phyloP scores from a whole-genome alignment of 2,888 invertebrate species.

The Caenorhabditis sp. region DNA sequence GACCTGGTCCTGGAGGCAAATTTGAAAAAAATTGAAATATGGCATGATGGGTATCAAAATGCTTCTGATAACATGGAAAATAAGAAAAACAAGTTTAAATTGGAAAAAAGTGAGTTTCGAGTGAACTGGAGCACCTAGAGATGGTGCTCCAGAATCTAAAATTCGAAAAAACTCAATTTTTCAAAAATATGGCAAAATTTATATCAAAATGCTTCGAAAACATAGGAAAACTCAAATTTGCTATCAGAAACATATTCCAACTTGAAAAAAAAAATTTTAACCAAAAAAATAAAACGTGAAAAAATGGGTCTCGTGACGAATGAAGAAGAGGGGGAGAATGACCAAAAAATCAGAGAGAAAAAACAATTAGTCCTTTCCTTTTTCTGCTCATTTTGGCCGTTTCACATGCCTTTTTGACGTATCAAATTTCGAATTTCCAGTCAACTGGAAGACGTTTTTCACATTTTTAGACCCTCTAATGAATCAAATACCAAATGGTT shows the following conservation, averaged over 20 bases:
- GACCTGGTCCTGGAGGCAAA: too few relatives aligned
- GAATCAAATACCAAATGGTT: slow-evolving; percentile 44
- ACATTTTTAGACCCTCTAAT: slow-evolving; percentile 25
- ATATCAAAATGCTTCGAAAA: too few relatives aligned
- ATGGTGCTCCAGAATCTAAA: neutral
- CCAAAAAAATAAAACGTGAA: neutral
- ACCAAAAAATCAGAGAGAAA: slow-evolving; percentile 9
- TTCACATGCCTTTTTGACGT: slow-evolving; percentile 30
- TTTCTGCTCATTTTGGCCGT: too few relatives aligned
- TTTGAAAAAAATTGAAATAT: too few relatives aligned
- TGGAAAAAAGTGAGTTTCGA: too few relatives aligned
- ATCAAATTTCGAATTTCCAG: slow-evolving; percentile 56
- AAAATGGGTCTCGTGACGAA: neutral
- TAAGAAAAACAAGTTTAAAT: neutral
- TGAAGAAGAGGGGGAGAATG: slow-evolving; percentile 4
- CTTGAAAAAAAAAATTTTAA: neutral
- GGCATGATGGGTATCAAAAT: too few relatives aligned
- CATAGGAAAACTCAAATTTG: neutral
- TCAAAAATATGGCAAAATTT: too few relatives aligned
- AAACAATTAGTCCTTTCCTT: slow-evolving; percentile 35
- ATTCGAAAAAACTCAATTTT: too few relatives aligned
- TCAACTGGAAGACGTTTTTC: slow-evolving; percentile 35
- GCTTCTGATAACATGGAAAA: too few relatives aligned
- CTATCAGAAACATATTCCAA: neutral
- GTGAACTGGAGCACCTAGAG: too few relatives aligned